phyloP scores from a whole-genome alignment of 2,797 vertebrate species.

The Ctenosaura bakeri region DNA sequence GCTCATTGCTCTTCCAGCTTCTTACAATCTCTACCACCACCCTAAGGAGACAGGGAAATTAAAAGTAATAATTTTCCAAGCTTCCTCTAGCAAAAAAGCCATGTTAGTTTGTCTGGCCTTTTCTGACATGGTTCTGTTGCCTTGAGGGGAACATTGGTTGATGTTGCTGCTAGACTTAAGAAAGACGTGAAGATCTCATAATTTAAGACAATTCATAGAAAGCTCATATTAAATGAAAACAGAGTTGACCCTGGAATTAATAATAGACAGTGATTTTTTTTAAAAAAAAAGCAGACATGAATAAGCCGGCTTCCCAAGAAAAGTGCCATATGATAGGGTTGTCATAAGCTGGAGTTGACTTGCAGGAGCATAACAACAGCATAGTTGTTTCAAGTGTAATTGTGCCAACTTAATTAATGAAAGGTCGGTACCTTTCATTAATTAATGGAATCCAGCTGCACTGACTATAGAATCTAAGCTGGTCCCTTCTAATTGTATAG shows the following conservation, averaged over 20 bases:
- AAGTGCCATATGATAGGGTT: no score
- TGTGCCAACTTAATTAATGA: background rate
- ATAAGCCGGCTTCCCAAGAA: background rate
- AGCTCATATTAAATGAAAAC: background rate
- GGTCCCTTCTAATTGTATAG: background rate
- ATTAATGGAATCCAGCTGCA: background rate
- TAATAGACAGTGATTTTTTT: background rate
- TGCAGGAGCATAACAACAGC: no score
- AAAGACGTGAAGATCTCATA: no score
- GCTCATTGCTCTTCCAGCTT: background rate
- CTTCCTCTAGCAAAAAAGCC: background rate
- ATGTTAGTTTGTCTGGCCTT: background rate
- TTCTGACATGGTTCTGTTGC: background rate
- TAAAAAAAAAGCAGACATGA: background rate
- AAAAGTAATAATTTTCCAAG: background rate
- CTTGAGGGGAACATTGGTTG: background rate
- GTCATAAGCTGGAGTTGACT: no score
- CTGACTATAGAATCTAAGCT: background rate
- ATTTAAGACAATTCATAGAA: no score
- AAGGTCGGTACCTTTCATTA: background rate
- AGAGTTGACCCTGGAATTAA: background rate
- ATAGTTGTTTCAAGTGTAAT: background rate
- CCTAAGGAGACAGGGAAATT: background rate
- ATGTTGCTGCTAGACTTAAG: background rate
- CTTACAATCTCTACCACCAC: background rate